Percentiles rank a stretch among this genome's conserved stretches.
These are phyloP conservation scores for Tipula helvola DNA, from an alignment of 2,888 invertebrate species.

Conservation along the genomic window DNA sequence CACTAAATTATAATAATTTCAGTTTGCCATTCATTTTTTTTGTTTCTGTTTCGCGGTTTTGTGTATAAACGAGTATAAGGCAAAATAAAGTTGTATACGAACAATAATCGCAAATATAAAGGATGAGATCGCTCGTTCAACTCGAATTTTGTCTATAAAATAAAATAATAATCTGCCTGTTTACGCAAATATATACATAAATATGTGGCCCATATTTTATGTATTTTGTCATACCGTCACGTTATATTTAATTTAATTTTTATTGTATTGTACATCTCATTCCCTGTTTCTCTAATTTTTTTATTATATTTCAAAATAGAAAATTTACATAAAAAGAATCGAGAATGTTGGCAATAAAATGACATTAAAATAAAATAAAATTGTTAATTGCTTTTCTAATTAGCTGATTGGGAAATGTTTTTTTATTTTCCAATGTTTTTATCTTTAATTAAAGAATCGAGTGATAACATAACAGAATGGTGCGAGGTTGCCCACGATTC, in stretches of 20 bases:
- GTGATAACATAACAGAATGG: neutral
- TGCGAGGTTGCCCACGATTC: neutral
- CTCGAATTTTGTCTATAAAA: neutral
- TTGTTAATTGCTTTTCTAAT: conserved; percentile 9
- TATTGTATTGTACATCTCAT: neutral
- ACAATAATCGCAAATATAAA: neutral
- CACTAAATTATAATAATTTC: neutral
- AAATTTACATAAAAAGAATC: neutral
- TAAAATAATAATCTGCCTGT: too few species aligned
- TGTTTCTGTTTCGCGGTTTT: neutral
- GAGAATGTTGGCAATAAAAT: conserved; percentile 6
- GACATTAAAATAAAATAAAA: conserved; percentile 9
- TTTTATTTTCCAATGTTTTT: neutral
- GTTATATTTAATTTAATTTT: neutral
- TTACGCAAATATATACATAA: too few species aligned
- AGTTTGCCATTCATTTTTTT: neutral
- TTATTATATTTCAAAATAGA: neutral
- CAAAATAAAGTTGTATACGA: too few species aligned
- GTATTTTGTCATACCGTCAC: neutral
- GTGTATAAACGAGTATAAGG: too few species aligned
- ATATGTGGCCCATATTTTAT: neutral
- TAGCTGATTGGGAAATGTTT: conserved; percentile 9
- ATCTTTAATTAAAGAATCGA: conserved; percentile 5
- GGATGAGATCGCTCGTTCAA: neutral
- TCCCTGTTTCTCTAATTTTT: neutral